Base-by-base conservation (phyloP, 2,888 invertebrate species). In the Eucriotettix oculatus region DNA sequence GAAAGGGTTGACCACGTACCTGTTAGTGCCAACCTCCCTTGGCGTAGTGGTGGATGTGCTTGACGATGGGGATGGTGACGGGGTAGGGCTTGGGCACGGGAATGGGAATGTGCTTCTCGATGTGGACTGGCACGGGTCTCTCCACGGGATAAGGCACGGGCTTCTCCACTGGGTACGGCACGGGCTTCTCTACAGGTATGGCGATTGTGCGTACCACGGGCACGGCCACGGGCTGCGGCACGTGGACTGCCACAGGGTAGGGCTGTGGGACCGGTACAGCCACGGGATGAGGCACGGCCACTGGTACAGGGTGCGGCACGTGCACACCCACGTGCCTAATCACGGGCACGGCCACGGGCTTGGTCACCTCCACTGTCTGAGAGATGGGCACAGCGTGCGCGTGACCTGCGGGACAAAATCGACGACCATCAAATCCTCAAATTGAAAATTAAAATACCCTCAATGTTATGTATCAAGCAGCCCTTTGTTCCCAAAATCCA, bases 151-250 rank as follows among this genome's bases (percentile, higher is more conserved):
- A 44, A 14, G 60, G 60, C 40, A 60, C 56, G 41, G 41, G 60
- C 44, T 60, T 60, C 12, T 52, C 52, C 42, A 60, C 60, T 5
- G 60, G 60, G 10, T 48, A 43, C 16, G 60, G 52, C 40, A 60
- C 60, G 10, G 60, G 60, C 41, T 60, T 60, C 16, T 60, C 60
- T n/a, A 60, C 52, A n/a, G 56, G 60, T 1, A 60, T 48, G 12
- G 53, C 17, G n/a, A 59, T 40, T 7, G 54, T 42, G 16, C 42
- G 42, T 16, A 42, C 29, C 16, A 55, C 55, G 9, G 55, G 43
- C 10, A 16, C 16, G 11, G 48, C 48, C 48, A 48, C 48, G 1
- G 57, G 57, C 42, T 29, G 16, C 42, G 57, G 17, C 16, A 55
- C 55, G n/a, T 42, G 42, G 9, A 42, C 43, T 10, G 54, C 54